Conservation (phyloP, 2,888 invertebrate species). For the Drosophila yooni region DNA sequence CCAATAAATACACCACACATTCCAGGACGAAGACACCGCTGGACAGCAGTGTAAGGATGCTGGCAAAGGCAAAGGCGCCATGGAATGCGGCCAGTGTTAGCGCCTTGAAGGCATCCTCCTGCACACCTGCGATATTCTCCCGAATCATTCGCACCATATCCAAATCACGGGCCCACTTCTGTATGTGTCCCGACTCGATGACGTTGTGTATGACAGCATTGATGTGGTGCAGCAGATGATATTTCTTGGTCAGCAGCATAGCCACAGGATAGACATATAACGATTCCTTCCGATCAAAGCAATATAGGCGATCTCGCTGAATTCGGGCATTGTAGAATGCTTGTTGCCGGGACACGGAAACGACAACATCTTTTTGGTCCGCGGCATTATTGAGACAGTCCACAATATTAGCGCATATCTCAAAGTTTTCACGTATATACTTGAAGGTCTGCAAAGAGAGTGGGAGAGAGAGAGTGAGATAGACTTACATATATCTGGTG, state of each 20-base stretch:
- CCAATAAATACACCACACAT: conserved; percentile 52
- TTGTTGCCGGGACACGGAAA: conserved; percentile 82
- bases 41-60: conserved; percentile 55
- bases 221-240: conserved; percentile 82
- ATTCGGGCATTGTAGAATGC: conserved; percentile 82
- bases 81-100: conserved; percentile 73
- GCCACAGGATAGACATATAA: conserved; percentile 83
- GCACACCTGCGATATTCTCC: conserved; percentile 64
- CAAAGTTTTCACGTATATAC: conserved; percentile 81
- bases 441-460: conserved; percentile 69
- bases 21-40: conserved; percentile 65
- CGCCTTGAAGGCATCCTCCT: conserved; percentile 64
- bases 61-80: conserved; percentile 74
- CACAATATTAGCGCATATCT: conserved; percentile 82
- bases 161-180: conserved; percentile 83
- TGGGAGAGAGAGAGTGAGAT: neutral
- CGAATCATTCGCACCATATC: conserved; percentile 76
- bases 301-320: conserved; percentile 78
- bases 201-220: conserved; percentile 82
- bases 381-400: conserved; percentile 79
- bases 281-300: conserved; percentile 83
- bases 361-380: conserved; percentile 71
- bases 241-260: conserved; percentile 82
- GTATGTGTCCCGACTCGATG: conserved; percentile 84
- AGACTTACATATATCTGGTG: neutral